Conservation (phyloP, 2,888 invertebrate genomes). For the Chaitophorus viminalis region DNA sequence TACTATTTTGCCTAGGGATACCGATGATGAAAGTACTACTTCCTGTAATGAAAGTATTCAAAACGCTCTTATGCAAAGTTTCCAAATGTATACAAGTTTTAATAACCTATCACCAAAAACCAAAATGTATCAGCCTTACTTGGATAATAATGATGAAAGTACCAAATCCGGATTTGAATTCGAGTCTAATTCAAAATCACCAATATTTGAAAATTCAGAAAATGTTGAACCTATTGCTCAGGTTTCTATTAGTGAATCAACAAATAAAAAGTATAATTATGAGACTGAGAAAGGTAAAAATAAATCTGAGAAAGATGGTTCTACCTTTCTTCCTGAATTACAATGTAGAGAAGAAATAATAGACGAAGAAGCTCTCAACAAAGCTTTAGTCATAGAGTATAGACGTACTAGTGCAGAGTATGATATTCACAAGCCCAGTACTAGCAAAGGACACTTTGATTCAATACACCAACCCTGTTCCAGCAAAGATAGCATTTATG, state of each 20-base stretch:
- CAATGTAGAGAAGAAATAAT: slow-evolving; percentile 42
- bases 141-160: slow-evolving; percentile 34
- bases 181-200: slow-evolving; percentile 17
- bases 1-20: background rate
- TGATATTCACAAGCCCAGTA: slow-evolving; percentile 31
- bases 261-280: background rate
- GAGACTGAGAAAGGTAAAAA: background rate
- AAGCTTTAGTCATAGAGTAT: slow-evolving; percentile 18
- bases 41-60: slow-evolving; percentile 19
- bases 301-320: background rate
- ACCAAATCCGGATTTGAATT: slow-evolving; percentile 30
- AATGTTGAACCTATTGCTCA: background rate
- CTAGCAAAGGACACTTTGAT: slow-evolving; percentile 34
- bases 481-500: background rate
- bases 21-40: slow-evolving; percentile 17
- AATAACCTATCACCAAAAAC: slow-evolving; percentile 10
- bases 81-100: slow-evolving; percentile 29
- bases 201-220: slow-evolving; percentile 4
- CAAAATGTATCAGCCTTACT: background rate
- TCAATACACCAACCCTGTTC: background rate
- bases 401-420: background rate
- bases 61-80: slow-evolving; percentile 18
- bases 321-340: background rate
- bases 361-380: slow-evolving; percentile 24
- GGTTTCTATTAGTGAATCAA: background rate